These are phyloP conservation scores for Oryzias dopingdopingensis DNA, from an alignment of 2,797 vertebrate species.

Conservation along the genomic window DNA sequence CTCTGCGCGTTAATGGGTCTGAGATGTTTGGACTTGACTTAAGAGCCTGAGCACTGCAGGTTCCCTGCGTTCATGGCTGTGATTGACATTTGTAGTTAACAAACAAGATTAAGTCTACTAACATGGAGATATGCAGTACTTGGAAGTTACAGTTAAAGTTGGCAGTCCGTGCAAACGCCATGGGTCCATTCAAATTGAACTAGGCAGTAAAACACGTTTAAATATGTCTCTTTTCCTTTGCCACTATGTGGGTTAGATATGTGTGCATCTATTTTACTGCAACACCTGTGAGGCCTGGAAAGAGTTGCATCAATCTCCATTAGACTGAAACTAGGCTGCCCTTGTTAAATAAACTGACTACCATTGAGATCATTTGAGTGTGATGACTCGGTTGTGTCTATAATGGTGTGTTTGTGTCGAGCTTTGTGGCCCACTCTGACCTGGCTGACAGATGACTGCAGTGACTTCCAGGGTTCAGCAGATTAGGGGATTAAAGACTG, in stretches of 20 bases:
- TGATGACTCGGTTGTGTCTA: constrained; percentile 10
- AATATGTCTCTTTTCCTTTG: constrained; percentile 19
- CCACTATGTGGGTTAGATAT: constrained; percentile 69
- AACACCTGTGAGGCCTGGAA: constrained; percentile 71
- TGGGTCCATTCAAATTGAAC: constrained; percentile 16
- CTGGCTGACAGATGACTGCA: constrained; percentile 76
- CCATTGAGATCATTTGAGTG: constrained; percentile 42
- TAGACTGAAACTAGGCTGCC: constrained; percentile 76
- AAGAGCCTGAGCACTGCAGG: constrained; percentile 39
- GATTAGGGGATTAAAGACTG: constrained; percentile 80
- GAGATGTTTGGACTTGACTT: constrained; percentile 56
- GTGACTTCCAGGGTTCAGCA: constrained; percentile 79
- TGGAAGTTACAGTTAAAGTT: neutral
- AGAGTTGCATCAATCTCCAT: constrained; percentile 78
- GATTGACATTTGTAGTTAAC: constrained; percentile 53
- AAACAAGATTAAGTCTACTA: constrained; percentile 51
- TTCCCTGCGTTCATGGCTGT: constrained; percentile 51
- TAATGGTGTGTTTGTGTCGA: constrained; percentile 25
- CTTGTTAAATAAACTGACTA: constrained; percentile 77
- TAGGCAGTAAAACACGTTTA: constrained; percentile 16
- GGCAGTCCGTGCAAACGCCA: constrained; percentile 14
- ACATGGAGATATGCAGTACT: constrained; percentile 18
- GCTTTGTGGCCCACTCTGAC: constrained; percentile 56
- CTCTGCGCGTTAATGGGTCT: constrained; percentile 29
- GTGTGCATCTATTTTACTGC: constrained; percentile 62